These are phyloP conservation scores for Stegastes partitus DNA, from an alignment of 2,113 vertebrate species.

Conservation along the genomic window DNA sequence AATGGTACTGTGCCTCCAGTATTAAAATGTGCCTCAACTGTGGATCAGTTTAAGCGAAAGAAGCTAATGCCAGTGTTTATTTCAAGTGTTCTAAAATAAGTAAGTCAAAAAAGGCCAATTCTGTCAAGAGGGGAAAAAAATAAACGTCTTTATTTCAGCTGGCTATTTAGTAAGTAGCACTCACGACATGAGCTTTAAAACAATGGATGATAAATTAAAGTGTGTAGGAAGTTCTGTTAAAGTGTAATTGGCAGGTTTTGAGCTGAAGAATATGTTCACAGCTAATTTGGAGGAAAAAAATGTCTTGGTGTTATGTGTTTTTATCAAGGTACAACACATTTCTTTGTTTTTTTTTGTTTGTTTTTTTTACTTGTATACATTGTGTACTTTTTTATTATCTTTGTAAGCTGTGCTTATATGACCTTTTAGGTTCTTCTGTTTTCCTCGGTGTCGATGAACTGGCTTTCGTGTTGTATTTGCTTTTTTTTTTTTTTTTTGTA, in stretches of 20 bases:
- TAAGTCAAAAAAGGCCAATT: conserved; percentile 31
- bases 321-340: conserved; percentile 82
- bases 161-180: conserved; percentile 31
- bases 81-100: conserved; percentile 17
- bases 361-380: conserved; percentile 81
- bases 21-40: conserved; percentile 61
- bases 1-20: conserved; percentile 61
- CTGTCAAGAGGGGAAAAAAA: background rate
- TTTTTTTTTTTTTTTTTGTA: conserved; percentile 50
- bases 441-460: conserved; percentile 85
- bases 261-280: conserved; percentile 12
- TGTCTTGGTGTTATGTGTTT: conserved; percentile 48
- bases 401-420: conserved; percentile 93
- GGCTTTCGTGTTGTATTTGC: conserved; percentile 84
- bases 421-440: conserved; percentile 78
- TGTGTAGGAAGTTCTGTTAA: background rate
- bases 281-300: conserved; percentile 24
- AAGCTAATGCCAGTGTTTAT: conserved; percentile 34
- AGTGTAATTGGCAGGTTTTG: background rate
- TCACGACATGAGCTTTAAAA: conserved; percentile 36
- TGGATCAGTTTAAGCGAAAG: conserved; percentile 65
- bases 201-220: background rate
- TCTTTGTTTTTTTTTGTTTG: conserved; percentile 70
- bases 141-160: conserved; percentile 3
- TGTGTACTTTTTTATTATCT: conserved; percentile 83